Conservation (phyloP, 2,888 invertebrate species). For the Cetonia aurata region DNA sequence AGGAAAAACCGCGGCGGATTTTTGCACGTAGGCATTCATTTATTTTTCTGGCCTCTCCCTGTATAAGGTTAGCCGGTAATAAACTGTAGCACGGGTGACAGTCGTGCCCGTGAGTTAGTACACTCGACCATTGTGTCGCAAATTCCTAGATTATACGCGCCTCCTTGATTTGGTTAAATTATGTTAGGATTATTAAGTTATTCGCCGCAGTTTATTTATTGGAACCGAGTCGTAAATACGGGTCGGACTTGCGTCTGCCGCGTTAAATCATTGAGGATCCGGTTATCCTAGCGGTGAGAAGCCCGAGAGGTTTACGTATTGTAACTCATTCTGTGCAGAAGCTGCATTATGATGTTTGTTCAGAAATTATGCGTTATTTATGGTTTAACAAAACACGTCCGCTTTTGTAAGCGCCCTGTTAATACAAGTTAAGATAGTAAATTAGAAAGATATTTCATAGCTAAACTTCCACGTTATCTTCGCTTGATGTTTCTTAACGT, state of each 20-base stretch:
- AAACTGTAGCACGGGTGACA: slow-evolving; percentile 44
- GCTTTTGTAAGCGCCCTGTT: background rate
- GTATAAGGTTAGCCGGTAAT: slow-evolving; percentile 40
- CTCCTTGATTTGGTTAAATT: slow-evolving; percentile 52
- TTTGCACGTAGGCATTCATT: slow-evolving; percentile 32
- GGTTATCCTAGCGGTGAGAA: slow-evolving; percentile 34
- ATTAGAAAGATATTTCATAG: no score
- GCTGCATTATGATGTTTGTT: slow-evolving; percentile 43
- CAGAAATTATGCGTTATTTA: slow-evolving; percentile 46
- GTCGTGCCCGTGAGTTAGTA: slow-evolving; percentile 46
- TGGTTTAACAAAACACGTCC: slow-evolving; percentile 21
- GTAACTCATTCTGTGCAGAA: slow-evolving; percentile 42
- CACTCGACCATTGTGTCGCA: slow-evolving; percentile 47
- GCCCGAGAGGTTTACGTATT: slow-evolving; percentile 21
- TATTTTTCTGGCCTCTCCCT: slow-evolving; percentile 30
- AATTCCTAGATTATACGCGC: slow-evolving; percentile 52
- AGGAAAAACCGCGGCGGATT: slow-evolving; percentile 16
- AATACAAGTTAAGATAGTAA: no score
- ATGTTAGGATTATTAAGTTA: slow-evolving; percentile 56
- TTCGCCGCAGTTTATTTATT: slow-evolving; percentile 50
- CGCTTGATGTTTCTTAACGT: no score
- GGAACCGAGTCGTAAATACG: slow-evolving; percentile 49
- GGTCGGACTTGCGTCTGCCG: slow-evolving; percentile 49
- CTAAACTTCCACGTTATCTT: no score
- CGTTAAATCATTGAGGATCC: slow-evolving; percentile 49